A percentile compares a stretch with the other conserved stretches of the same genome.
Evolutionary conservation across 2,113 vertebrate genomes (phyloP).

Genomic region (Ailurus styani): DNA sequence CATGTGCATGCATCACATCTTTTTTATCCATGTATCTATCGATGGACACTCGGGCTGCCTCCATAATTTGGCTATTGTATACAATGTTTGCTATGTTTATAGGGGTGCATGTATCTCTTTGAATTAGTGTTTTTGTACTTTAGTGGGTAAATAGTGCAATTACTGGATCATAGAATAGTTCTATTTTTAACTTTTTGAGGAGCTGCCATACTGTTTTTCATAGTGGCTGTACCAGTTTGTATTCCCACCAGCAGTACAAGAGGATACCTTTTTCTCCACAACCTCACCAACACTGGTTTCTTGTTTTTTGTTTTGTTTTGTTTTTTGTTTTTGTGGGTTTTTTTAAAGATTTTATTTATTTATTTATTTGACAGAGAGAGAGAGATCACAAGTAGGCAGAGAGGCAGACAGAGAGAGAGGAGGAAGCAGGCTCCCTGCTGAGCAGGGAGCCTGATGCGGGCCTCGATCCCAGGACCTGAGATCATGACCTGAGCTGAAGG

Average conservation of each 20-base stretch:
- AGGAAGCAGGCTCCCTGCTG: no score
- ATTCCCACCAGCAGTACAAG: background rate
- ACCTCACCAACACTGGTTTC: background rate
- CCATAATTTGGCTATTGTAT: background rate
- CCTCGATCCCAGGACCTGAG: no score
- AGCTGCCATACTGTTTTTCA: background rate
- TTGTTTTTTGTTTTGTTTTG: background rate
- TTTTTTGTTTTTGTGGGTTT: no score
- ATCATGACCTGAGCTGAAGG: no score
- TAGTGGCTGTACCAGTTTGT: background rate
- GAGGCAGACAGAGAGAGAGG: no score
- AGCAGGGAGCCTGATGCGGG: no score
- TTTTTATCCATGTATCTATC: background rate
- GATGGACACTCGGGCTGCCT: background rate
- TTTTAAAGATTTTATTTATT: no score
- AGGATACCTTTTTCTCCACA: background rate
- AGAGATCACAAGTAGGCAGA: no score
- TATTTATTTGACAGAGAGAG: no score
- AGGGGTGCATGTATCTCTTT: background rate
- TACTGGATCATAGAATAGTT: background rate
- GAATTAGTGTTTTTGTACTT: background rate
- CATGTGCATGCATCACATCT: no score
- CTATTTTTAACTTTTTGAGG: background rate
- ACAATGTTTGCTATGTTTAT: background rate
- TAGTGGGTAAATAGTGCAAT: background rate